phyloP scores from a whole-genome alignment of 2,113 vertebrate genomes.

The Pitta sordida region DNA sequence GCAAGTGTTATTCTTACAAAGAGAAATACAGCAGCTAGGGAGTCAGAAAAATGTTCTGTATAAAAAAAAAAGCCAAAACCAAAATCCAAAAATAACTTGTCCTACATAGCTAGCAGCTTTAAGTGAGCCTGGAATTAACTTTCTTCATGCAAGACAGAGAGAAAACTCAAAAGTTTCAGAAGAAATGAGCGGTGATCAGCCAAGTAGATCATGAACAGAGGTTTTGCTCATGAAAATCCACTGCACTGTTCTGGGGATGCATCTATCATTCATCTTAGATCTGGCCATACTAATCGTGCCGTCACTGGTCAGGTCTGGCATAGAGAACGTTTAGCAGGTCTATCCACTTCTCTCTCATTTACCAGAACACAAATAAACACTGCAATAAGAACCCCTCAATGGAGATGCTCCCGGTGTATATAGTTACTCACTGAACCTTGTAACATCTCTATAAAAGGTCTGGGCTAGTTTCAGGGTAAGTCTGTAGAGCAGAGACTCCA shows the following conservation, averaged over 20 bases:
- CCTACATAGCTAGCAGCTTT: constrained; percentile 36
- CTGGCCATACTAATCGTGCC: fast-evolving
- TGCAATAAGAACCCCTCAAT: not conserved
- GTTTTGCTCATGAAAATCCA: not conserved
- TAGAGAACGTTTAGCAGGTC: not conserved
- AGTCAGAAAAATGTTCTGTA: not conserved
- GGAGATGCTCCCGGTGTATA: not conserved
- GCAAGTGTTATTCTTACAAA: constrained; percentile 25
- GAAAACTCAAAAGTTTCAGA: not conserved
- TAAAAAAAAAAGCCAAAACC: not conserved
- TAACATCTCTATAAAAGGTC: not conserved
- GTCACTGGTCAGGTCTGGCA: not conserved
- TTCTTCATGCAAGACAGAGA: not conserved
- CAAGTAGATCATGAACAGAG: not conserved
- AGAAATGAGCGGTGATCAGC: not conserved
- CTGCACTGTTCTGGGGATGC: not conserved
- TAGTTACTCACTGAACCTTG: not conserved
- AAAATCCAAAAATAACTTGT: constrained; percentile 47
- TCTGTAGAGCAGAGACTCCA: not conserved
- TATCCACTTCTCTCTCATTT: not conserved
- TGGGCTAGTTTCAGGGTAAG: not conserved
- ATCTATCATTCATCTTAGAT: not conserved
- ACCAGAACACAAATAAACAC: not conserved
- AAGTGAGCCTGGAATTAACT: constrained; percentile 1
- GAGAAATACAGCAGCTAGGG: not conserved